Evolutionary conservation across 2,797 vertebrate genomes (phyloP), one percentile per base, ranked within the genome.

Genomic region (Squalus acanthias): DNA sequence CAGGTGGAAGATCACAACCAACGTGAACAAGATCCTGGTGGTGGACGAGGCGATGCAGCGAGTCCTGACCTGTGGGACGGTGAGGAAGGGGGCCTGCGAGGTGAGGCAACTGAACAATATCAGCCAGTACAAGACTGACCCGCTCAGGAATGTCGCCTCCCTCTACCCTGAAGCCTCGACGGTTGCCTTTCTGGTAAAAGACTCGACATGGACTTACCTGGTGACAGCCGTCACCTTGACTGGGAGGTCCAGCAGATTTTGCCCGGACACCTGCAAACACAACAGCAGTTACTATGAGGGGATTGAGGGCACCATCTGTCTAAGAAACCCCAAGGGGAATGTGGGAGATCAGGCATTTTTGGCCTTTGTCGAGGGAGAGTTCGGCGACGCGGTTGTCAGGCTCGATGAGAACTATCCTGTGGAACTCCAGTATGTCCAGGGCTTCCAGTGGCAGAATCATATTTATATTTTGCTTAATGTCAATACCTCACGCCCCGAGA

Each of bases 401-500:
- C 13, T 76, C 2, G 1, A 29, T 24, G 29, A 63, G 0, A 3
- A 13, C 0, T 6, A 9, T 12, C 0, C 22, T 60, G 46, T 0
- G 0, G 4, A 24, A 0, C 96, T 97, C 82, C 53, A 97, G 65
- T 98, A 98, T 96, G 97, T 98, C 39, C 97, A 98, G 17, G 98
- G 97, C 12, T 98, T 98, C 85, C 97, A 98, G 96, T 65, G 94
- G 12, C 20, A 24, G 29, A 89, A 72, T 0, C 2, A 15, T 8
- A 96, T 97, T 7, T 98, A 97, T 96, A 91, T 98, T 39, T 96
- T 98, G 67, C 96, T 97, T 17, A 98, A 98, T 96, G 1, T 97
- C 57, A 67, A 24, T 10, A 20, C 0, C 53, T 63, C 29, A 0
- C 96, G 22, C 88, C 97, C 98, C 20, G 96, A 96, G 24, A 96